Evolutionary conservation across 2,113 vertebrate genomes (phyloP).

Genomic region (Machaerirhynchus nigripectus): DNA sequence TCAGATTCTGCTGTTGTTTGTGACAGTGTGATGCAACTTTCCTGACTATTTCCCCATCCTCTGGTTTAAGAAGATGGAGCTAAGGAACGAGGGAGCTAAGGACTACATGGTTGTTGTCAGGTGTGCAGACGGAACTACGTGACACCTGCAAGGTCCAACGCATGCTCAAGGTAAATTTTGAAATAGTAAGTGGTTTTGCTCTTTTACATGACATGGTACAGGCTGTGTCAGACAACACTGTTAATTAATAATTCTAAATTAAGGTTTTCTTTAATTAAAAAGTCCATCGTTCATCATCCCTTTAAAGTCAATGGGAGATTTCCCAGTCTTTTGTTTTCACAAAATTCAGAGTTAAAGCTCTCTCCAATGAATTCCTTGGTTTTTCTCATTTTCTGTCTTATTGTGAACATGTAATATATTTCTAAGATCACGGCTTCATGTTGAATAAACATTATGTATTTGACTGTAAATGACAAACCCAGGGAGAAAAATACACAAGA

Average conservation of each 20-base stretch:
- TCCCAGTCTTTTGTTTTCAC: neutral
- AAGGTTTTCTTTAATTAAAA: neutral
- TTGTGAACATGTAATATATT: neutral
- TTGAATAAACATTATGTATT: neutral
- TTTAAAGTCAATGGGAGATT: neutral
- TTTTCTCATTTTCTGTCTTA: slow-evolving; percentile 20
- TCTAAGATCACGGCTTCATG: neutral
- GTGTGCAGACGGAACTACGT: neutral
- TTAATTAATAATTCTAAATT: neutral
- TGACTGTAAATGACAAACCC: neutral
- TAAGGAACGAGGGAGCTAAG: neutral
- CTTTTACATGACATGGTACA: neutral
- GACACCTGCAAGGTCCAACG: neutral
- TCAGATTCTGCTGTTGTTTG: neutral
- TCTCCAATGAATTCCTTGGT: neutral
- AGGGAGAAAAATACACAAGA: neutral
- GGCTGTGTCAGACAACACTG: neutral
- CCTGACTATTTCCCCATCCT: neutral
- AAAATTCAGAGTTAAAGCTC: neutral
- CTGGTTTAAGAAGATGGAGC: neutral
- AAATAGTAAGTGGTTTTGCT: neutral
- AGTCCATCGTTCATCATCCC: neutral
- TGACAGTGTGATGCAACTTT: neutral
- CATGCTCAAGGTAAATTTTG: neutral
- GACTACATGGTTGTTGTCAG: neutral